A percentile compares a stretch with the other conserved stretches of the same genome.
These are phyloP conservation scores for Drosophila watanabei DNA, from an alignment of 1,140 invertebrate species.

Conservation along the genomic window DNA sequence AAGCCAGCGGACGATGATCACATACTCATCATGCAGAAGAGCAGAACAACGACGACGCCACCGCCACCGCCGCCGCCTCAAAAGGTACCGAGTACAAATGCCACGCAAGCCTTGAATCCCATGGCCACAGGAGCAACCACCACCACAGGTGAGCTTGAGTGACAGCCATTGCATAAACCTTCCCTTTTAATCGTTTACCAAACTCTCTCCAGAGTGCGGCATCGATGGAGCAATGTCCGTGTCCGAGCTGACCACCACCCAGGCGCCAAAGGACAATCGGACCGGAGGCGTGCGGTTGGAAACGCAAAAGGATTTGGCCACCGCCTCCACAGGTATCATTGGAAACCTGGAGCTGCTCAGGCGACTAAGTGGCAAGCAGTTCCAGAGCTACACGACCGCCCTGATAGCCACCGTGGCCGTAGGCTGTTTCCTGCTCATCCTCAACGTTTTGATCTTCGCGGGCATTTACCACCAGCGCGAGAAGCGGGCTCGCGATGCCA, in stretches of 20 bases:
- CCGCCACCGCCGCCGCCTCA: slow-evolving; percentile 80
- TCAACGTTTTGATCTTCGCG: slow-evolving; percentile 97
- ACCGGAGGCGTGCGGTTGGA: slow-evolving; percentile 45
- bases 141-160: slow-evolving; percentile 37
- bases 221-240: slow-evolving; percentile 88
- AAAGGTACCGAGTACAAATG: slow-evolving; percentile 51
- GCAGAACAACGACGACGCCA: slow-evolving; percentile 76
- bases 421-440: slow-evolving; percentile 94
- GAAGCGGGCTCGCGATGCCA: slow-evolving; percentile 88
- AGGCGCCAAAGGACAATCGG: slow-evolving; percentile 74
- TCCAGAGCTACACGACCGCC: slow-evolving; percentile 95
- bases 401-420: slow-evolving; percentile 97
- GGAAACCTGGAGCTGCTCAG: slow-evolving; percentile 86
- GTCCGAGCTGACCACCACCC: slow-evolving; percentile 85
- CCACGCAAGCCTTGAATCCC: slow-evolving; percentile 41
- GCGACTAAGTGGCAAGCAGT: slow-evolving; percentile 91
- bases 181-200: background rate
- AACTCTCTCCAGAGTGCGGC: slow-evolving; percentile 86
- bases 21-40: slow-evolving; percentile 62
- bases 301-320: slow-evolving; percentile 78
- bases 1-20: slow-evolving; percentile 79
- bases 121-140: slow-evolving; percentile 43
- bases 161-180: too few species aligned
- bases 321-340: slow-evolving; percentile 78
- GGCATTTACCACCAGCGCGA: slow-evolving; percentile 97